Base-by-base conservation (phyloP, 2,888 invertebrate genomes). In the Dolichopus griseipennis region DNA sequence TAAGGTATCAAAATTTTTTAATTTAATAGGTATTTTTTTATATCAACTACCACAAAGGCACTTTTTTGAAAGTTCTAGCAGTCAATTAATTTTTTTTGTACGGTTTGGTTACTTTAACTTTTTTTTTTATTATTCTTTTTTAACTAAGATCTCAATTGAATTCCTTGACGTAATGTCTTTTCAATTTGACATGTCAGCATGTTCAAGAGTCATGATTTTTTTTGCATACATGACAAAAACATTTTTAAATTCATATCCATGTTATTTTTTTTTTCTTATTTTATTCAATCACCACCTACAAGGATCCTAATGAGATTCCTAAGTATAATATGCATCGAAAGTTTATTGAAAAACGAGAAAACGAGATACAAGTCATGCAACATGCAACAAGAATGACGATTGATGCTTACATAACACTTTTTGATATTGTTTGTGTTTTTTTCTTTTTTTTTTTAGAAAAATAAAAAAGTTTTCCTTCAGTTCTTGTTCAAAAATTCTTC, bases 351-450 rank as follows among this genome's bases (percentile, higher is more conserved):
- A 52, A n/a, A 52, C 6, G n/a, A 52, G 15, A n/a, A 52, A 27
- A 52, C 18, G 1, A 52, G 15, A 18, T 52, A 52, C 52, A 52
- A 37, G 18, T 52, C n/a, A 52, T 52, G 52, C 52, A 52, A 52
- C 18, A 52, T 52, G 52, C 52, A 52, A 52, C 52, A 52, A 52
- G 52, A 15, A 52, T 52, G 18, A 52, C 52, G 52, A 52, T 18
- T 52, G 52, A 52, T 18, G n/a, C 52, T 52, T 52, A 52, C 52
- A 52, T 52, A 52, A n/a, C 52, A 52, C 52, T 52, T 52, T 52
- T 52, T 18, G 1, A 52, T 52, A n/a, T 52, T 52, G 15, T 52
- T 52, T 1, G 1, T 52, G 52, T 52, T 52, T 9, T 52, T 43
- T 43, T 34, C 6, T 34, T 34, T 7, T 10, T 52, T 52, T 52